These are phyloP conservation scores for Eidolon dupreanum DNA, from an alignment of 2,797 vertebrate genomes.

Conservation along the genomic window DNA sequence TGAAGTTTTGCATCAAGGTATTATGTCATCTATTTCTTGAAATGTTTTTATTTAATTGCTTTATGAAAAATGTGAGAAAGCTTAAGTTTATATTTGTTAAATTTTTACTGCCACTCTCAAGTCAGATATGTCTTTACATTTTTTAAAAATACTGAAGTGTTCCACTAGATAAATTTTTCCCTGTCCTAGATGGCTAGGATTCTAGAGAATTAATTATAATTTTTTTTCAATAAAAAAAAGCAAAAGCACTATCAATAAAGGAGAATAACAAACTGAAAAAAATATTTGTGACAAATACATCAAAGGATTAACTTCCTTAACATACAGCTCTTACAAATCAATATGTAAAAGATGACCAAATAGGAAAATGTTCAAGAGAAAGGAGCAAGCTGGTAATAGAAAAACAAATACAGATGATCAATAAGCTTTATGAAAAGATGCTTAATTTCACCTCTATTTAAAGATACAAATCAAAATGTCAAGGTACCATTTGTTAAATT, in stretches of 20 bases:
- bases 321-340: background rate
- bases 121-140: constrained; percentile 64
- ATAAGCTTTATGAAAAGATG: background rate
- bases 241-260: background rate
- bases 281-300: background rate
- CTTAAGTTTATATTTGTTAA: constrained; percentile 64
- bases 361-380: background rate
- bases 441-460: background rate
- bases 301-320: background rate
- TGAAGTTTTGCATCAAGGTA: constrained; percentile 33
- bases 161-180: constrained; percentile 46
- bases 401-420: background rate
- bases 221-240: constrained; percentile 70
- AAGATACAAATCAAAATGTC: background rate
- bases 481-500: background rate
- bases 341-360: background rate
- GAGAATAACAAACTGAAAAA: background rate
- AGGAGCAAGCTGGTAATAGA: background rate
- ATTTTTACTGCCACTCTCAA: constrained; percentile 44
- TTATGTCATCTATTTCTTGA: constrained; percentile 44
- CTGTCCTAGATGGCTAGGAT: constrained; percentile 66
- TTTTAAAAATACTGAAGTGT: constrained; percentile 72
- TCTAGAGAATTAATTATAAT: constrained; percentile 75
- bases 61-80: constrained; percentile 64
- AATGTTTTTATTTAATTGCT: constrained; percentile 58